These are phyloP conservation scores for Catagonus wagneri DNA, from an alignment of 2,113 vertebrate species.

Conservation along the genomic window DNA sequence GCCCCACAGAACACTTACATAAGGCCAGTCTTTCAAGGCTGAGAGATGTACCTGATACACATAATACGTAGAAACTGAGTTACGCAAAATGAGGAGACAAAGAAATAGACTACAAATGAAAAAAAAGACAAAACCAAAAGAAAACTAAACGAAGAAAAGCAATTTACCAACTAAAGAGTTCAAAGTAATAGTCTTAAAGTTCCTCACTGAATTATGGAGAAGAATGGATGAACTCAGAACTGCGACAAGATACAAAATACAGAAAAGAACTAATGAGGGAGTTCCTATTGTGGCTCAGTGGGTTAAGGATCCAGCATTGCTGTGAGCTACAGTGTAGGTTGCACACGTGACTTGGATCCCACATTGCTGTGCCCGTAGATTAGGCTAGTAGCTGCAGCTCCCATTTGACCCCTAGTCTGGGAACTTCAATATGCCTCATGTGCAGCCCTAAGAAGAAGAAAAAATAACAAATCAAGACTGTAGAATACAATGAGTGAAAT, in stretches of 20 bases:
- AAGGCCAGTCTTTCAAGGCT: background rate
- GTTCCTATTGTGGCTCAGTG: too few relatives aligned
- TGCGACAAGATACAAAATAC: background rate
- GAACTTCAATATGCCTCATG: too few relatives aligned
- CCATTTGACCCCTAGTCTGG: too few relatives aligned
- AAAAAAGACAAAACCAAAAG: background rate
- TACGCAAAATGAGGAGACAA: background rate
- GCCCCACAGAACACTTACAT: background rate
- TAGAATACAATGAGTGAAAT: background rate
- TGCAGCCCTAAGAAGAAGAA: too few relatives aligned
- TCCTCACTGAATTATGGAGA: background rate
- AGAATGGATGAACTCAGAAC: background rate
- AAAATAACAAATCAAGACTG: background rate
- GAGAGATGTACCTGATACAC: background rate
- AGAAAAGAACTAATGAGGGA: background rate
- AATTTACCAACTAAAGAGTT: background rate
- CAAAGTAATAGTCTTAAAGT: background rate
- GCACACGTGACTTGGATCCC: too few relatives aligned
- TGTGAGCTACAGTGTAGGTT: too few relatives aligned
- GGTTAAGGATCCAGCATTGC: too few relatives aligned
- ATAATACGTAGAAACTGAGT: background rate
- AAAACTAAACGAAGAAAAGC: background rate
- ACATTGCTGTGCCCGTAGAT: too few relatives aligned
- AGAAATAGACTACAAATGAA: background rate
- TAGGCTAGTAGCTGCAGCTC: too few relatives aligned